A percentile compares a stretch with the other conserved stretches of the same genome.
Conservation (phyloP, 2,113 vertebrate species). For the Nanorana parkeri region DNA sequence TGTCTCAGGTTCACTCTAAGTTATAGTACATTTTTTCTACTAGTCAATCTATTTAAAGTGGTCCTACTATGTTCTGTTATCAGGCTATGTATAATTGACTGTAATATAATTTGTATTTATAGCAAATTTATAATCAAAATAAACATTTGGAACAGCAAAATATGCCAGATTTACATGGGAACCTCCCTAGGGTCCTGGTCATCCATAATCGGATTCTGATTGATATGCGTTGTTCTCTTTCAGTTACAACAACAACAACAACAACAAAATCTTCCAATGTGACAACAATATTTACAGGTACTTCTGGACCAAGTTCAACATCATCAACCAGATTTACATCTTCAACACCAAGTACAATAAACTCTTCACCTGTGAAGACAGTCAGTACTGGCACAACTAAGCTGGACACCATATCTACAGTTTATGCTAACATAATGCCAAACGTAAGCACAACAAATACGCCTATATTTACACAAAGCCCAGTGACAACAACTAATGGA, state of each 20-base stretch:
- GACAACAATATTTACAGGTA: background rate
- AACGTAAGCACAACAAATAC: background rate
- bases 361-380: background rate
- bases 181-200: too few relatives aligned
- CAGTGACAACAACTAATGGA: background rate
- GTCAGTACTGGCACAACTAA: background rate
- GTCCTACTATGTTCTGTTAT: too few relatives aligned
- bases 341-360: constrained; percentile 5
- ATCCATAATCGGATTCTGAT: too few relatives aligned
- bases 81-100: too few relatives aligned
- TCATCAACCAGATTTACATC: background rate
- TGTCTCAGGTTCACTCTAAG: too few relatives aligned
- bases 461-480: background rate
- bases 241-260: background rate
- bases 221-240: too few relatives aligned
- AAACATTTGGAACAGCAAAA: too few relatives aligned
- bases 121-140: too few relatives aligned
- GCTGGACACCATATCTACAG: background rate
- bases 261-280: background rate
- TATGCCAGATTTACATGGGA: too few relatives aligned
- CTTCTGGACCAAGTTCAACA: background rate
- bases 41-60: too few relatives aligned
- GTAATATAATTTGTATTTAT: too few relatives aligned
- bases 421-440: background rate
- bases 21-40: too few relatives aligned